Evolutionary conservation across 2,113 vertebrate species (phyloP).

Genomic region (Pelvicachromis taeniatus): DNA sequence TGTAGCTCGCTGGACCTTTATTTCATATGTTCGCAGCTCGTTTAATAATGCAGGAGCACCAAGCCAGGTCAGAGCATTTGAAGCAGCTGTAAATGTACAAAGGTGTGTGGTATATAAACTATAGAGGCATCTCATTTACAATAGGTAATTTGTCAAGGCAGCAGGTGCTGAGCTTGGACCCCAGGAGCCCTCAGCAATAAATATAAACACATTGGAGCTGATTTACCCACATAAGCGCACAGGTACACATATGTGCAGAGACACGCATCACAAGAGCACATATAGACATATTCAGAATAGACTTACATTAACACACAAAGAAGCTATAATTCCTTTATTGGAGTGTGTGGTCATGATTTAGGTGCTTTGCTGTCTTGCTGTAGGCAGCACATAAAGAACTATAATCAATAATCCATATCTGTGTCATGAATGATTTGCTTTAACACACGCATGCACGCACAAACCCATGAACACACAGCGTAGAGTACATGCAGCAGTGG

Average conservation of each 20-base stretch:
- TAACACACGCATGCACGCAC: not conserved
- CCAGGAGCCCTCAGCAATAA: conserved; percentile 51
- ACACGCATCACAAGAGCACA: not conserved
- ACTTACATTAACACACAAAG: conserved; percentile 8
- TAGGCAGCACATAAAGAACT: conserved; percentile 55
- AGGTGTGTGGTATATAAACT: conserved; percentile 40
- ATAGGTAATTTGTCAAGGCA: conserved; percentile 56
- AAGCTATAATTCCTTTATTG: conserved; percentile 12
- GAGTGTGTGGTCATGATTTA: conserved; percentile 40
- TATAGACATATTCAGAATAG: conserved; percentile 13
- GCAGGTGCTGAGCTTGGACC: conserved; percentile 26
- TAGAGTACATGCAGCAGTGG: not conserved
- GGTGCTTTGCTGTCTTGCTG: conserved; percentile 7
- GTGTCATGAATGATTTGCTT: conserved; percentile 23
- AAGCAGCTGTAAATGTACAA: conserved; percentile 27
- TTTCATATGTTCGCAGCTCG: not conserved
- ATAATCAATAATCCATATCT: conserved; percentile 68
- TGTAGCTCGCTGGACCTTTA: not conserved
- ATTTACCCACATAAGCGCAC: conserved; percentile 31
- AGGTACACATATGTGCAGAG: conserved; percentile 3
- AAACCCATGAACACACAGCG: not conserved
- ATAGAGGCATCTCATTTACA: conserved; percentile 57
- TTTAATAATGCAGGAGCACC: conserved; percentile 38
- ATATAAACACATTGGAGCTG: conserved; percentile 17
- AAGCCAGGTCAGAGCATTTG: conserved; percentile 1